Evolutionary conservation across 2,888 invertebrate genomes (phyloP), one percentile per base, ranked within the genome.

Genomic region (Rhogogaster chlorosoma): DNA sequence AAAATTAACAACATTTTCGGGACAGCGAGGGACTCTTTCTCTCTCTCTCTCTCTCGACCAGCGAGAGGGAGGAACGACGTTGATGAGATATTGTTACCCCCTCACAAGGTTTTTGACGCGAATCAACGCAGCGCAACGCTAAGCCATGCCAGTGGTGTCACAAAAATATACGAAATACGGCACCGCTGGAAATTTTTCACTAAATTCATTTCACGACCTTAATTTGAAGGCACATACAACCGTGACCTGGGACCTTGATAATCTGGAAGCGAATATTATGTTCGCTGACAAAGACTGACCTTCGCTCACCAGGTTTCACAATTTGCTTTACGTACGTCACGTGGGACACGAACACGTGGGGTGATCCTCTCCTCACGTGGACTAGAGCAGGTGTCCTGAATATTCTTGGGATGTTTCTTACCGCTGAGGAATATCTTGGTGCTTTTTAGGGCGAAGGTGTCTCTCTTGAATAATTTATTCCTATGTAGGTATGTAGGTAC

Each of bases 1-100:
- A 83, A 83, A 83, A 83, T 83, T 83, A 83, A 83, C 83, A 83
- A 36, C 83, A 67, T 83, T 83, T 83, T 83, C 45, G 29, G 45
- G 45, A 83, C 61, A 67, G 32, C 45, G 80, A 53, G 80, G 80
- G 80, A 38, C 22, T 36, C 45, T 6, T 7, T 42, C 26, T 22
- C 49, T 49, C 32, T 38, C n/a, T 18, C 6, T 36, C 32, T 10
- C 18, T n/a, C 42, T 22, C 73, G 29, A 26, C 49, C 10, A 53
- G 49, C 2, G n/a, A 45, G 53, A 10, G 61, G 61, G 61, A 61
- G 67, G 36, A 36, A 38, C 45, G 36, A 22, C 80, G 80, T 80
- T 80, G 80, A 80, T 61, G 80, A 80, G 80, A 80, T 80, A 61
- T 80, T 80, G 80, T 80, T 61, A 61, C 80, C 61, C 61, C 61